Evolutionary conservation across 30 jellyfish, hydroid and myxozoan species (phyloP).

Genomic region (Turritopsis dohrnii): DNA sequence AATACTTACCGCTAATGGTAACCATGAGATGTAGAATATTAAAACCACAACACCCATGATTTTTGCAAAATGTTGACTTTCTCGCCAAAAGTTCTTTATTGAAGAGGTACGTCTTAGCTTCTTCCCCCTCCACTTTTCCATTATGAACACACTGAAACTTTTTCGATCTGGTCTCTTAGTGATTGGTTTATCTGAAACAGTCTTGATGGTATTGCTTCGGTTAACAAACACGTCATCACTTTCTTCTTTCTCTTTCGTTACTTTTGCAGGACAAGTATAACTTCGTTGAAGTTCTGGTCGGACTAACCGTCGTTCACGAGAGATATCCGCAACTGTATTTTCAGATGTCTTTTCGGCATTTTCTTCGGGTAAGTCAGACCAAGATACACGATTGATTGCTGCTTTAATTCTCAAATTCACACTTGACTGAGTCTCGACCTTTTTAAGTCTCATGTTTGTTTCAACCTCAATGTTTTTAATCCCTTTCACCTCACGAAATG

Average conservation of each 20-base stretch:
- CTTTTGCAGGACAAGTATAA: not conserved
- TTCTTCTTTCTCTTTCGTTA: not conserved
- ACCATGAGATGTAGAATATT: constrained; percentile 59
- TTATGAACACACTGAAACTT: constrained; percentile 1
- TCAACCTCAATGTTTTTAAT: not conserved
- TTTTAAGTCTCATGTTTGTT: not conserved
- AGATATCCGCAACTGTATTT: not conserved
- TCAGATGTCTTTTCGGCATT: not conserved
- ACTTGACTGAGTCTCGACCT: constrained; percentile 4
- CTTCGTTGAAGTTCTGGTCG: not conserved
- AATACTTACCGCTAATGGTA: constrained; percentile 78
- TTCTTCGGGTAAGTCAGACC: constrained; percentile 11
- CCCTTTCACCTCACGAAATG: constrained; percentile 5
- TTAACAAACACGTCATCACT: constrained; percentile 10
- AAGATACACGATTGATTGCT: constrained; percentile 24
- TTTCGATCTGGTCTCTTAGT: not conserved
- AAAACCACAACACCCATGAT: constrained; percentile 81
- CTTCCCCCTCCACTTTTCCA: constrained; percentile 12
- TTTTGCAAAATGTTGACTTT: constrained; percentile 65
- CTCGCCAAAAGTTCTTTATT: constrained; percentile 36
- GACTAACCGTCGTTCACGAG: not conserved
- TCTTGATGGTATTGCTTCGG: not conserved
- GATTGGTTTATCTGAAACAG: not conserved
- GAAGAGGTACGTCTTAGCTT: constrained; percentile 13
- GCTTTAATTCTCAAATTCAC: constrained; percentile 8